Conservation (phyloP, 2,797 vertebrate genomes). For the Cuniculus paca region DNA sequence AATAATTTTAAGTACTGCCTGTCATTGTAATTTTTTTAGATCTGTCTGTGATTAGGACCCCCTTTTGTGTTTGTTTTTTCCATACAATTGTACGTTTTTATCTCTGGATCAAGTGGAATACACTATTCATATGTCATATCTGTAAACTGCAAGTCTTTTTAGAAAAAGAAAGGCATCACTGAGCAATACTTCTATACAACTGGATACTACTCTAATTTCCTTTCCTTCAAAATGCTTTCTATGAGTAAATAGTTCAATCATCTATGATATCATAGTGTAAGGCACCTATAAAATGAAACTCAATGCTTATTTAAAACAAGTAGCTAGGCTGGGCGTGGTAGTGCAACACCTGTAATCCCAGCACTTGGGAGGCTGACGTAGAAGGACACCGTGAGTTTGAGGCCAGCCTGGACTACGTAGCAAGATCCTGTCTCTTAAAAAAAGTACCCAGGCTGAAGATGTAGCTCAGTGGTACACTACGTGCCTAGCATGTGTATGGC, state of each 20-base stretch:
- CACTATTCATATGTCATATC: background rate
- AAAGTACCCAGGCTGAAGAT: background rate
- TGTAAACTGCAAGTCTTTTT: background rate
- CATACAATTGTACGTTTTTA: background rate
- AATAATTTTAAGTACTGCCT: background rate
- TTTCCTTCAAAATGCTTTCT: slow-evolving; percentile 18
- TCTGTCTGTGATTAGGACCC: slow-evolving; percentile 4
- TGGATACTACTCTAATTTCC: background rate
- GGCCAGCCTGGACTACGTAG: background rate
- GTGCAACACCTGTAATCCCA: background rate
- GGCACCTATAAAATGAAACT: slow-evolving; percentile 38
- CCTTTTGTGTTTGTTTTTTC: slow-evolving; percentile 10
- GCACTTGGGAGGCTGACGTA: background rate
- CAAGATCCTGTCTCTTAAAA: background rate
- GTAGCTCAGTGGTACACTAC: background rate
- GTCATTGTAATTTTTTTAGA: background rate
- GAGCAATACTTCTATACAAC: slow-evolving; percentile 46
- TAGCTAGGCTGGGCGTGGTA: background rate
- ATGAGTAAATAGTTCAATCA: background rate
- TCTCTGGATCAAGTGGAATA: slow-evolving; percentile 42
- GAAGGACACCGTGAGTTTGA: background rate
- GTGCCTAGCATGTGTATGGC: background rate
- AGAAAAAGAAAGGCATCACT: slow-evolving; percentile 5
- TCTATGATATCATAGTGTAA: background rate
- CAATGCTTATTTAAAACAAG: slow-evolving; percentile 56